Evolutionary conservation across 2,797 vertebrate species (phyloP), one percentile per base, ranked within the genome.

Genomic region (Eulemur rubriventer): DNA sequence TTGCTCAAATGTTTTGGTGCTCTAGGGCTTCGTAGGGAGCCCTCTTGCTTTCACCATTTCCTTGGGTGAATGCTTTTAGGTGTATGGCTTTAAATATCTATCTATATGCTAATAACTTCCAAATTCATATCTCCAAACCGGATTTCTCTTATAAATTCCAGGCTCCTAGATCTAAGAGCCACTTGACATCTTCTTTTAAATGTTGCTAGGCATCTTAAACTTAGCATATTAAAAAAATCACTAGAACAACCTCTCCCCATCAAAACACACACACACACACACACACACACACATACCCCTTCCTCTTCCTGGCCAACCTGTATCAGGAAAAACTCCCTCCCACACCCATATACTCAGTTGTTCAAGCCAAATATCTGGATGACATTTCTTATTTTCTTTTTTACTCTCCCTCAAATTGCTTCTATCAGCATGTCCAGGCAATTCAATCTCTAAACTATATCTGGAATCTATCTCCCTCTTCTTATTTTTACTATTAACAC

Each of bases 121-220:
- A 96, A 78, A 91, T 84, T 70, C 83, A 7, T 76, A 61, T 87
- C 38, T 94, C 38, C 57, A 91, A 88, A 50, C 33, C 35, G 90
- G 67, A 81, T 50, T 85, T 89, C 43, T 35, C 48, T 70, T 35
- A 67, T 41, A 81, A 87, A 91, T 57, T 88, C 78, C 24, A 85
- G 55, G 28, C 48, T 97, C 18, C 59, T 85, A 67, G 11, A 92
- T 63, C 24, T 69, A 88, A 85, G 43, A 96, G 63, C 13, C 85
- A 82, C 59, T 81, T 92, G 85, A 81, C 67, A 89, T 92, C 57
- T 78, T 94, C 63, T 73, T 94, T 95, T 89, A 94, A 95, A 94
- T 91, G 83, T 92, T 63, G 67, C 88, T 89, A 94, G 79, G 78
- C 50, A 88, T 91, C 84, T 90, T 96, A 83, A 94, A 57, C 14